These are phyloP conservation scores for Drosophila heteroneura DNA, from an alignment of 2,888 invertebrate species.

Conservation along the genomic window DNA sequence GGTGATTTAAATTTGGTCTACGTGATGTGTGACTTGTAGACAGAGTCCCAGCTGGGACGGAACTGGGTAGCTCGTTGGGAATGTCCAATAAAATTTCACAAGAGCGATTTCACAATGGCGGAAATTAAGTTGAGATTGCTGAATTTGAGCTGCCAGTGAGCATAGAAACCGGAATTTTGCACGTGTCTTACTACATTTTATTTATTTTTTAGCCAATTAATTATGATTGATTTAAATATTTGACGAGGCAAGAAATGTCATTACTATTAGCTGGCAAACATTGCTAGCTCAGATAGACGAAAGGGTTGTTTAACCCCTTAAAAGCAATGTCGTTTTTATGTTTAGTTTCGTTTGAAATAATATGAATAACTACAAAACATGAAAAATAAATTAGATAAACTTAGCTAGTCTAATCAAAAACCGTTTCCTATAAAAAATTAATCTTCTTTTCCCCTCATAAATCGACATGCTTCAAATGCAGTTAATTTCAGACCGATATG, in stretches of 20 bases:
- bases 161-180: conserved; percentile 2
- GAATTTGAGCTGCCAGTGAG: not conserved
- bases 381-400: not conserved
- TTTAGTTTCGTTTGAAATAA: not conserved
- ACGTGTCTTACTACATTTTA: conserved; percentile 3
- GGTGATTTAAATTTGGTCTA: conserved; percentile 51
- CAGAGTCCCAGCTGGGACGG: conserved; percentile 28
- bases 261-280: not conserved
- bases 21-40: conserved; percentile 58
- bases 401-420: not conserved
- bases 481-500: not conserved
- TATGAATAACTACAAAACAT: not conserved
- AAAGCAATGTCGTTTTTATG: not conserved
- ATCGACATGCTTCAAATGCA: not conserved
- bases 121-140: conserved; percentile 49
- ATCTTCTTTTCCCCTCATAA: not conserved
- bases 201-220: not conserved
- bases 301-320: not conserved
- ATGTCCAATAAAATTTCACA: conserved; percentile 11
- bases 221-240: conserved; percentile 10
- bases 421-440: not conserved
- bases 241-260: not conserved
- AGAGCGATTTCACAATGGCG: conserved; percentile 17
- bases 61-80: conserved; percentile 8
- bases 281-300: not conserved